Evolutionary conservation across 2,888 invertebrate genomes (phyloP).

Genomic region (Teleogryllus oceanicus): DNA sequence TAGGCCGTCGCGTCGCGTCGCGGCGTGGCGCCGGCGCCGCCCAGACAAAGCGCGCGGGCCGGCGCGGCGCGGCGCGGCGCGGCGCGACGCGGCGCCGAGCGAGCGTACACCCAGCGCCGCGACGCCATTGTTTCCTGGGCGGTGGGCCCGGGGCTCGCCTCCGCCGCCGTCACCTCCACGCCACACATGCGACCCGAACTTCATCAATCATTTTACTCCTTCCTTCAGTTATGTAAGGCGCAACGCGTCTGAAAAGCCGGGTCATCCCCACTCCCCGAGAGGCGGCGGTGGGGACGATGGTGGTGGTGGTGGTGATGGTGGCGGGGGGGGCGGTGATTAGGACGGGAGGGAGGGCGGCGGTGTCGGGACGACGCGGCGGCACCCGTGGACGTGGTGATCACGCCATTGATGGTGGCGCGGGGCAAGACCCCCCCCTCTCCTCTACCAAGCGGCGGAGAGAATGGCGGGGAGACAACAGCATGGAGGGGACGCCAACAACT

Average conservation of each 20-base stretch:
- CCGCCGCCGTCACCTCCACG: not conserved
- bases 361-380: too few relatives aligned
- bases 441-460: too few relatives aligned
- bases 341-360: too few relatives aligned
- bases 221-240: constrained; percentile 18
- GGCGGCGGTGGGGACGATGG: not conserved
- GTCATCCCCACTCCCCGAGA: not conserved
- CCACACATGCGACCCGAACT: constrained; percentile 10
- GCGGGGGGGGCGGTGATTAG: too few relatives aligned
- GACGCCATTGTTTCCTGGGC: not conserved
- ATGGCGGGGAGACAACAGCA: too few relatives aligned
- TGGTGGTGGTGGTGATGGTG: not conserved
- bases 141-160: not conserved
- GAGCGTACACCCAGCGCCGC: not conserved
- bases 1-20: too few relatives aligned
- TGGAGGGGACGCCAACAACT: too few relatives aligned
- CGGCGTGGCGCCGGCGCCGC: too few relatives aligned
- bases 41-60: not conserved
- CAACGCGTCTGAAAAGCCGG: constrained; percentile 10
- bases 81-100: not conserved
- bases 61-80: not conserved
- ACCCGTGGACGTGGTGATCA: too few relatives aligned
- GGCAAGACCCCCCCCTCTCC: too few relatives aligned
- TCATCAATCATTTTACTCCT: constrained; percentile 18
- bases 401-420: too few relatives aligned